phyloP scores from a whole-genome alignment of 2,888 invertebrate genomes.

The Uropetala carovei region DNA sequence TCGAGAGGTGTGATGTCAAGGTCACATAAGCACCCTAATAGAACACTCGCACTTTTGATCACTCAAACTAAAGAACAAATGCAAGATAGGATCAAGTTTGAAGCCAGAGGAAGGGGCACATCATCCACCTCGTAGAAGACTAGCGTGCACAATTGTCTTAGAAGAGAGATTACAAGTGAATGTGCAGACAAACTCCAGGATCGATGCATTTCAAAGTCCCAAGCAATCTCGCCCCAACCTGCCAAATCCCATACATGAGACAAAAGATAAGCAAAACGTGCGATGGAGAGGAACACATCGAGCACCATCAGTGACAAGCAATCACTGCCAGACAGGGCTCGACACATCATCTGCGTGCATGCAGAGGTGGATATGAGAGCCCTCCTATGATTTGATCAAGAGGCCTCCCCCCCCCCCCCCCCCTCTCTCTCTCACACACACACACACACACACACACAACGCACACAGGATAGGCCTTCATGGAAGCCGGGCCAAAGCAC shows the following conservation, averaged over 20 bases:
- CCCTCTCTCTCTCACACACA: no score
- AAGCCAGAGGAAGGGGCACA: neutral
- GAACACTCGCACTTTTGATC: neutral
- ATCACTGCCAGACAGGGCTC: no score
- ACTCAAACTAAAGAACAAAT: constrained; percentile 26
- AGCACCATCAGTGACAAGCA: neutral
- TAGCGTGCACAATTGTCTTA: neutral
- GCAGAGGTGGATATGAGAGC: no score
- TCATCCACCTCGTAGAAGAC: neutral
- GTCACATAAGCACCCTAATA: constrained; percentile 40
- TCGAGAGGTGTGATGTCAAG: neutral
- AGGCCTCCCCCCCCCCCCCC: no score
- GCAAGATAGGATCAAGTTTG: neutral
- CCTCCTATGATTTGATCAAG: no score
- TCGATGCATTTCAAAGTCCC: neutral
- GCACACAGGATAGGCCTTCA: neutral
- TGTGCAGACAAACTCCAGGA: neutral
- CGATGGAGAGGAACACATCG: neutral
- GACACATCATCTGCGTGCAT: no score
- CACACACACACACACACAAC: no score
- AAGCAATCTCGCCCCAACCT: neutral
- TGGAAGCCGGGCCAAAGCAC: neutral
- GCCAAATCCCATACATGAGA: neutral
- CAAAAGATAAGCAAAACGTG: neutral
- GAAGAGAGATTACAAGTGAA: neutral